Evolutionary conservation across 2,113 vertebrate species (phyloP).

Genomic region (Desmodus rotundus): DNA sequence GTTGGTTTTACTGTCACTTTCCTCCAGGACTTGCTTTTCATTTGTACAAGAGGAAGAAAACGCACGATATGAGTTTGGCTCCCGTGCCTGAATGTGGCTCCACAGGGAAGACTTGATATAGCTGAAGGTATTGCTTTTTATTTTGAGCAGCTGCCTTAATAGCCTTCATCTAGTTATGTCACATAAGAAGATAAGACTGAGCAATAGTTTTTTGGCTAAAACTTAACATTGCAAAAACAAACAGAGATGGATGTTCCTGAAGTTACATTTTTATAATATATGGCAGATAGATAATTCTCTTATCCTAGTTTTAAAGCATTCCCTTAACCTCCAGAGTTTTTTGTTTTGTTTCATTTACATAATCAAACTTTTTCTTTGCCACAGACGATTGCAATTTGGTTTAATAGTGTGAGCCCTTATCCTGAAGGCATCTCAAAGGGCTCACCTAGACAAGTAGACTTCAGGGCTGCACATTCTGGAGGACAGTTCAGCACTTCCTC

Average conservation of each 20-base stretch:
- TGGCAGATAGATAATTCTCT: background rate
- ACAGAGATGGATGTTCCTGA: background rate
- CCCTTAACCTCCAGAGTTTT: background rate
- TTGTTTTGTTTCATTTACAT: background rate
- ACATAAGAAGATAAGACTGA: background rate
- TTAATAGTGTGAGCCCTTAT: background rate
- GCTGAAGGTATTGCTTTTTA: conserved; percentile 12
- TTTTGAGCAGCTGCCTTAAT: conserved; percentile 13
- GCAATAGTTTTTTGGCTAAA: conserved; percentile 25
- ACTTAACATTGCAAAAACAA: background rate
- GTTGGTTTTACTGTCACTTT: background rate
- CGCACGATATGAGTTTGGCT: background rate
- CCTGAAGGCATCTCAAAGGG: conserved; percentile 9
- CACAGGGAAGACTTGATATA: background rate
- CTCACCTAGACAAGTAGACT: background rate
- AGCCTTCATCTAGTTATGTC: background rate
- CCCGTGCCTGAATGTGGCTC: background rate
- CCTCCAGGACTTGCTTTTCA: background rate
- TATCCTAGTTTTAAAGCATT: background rate
- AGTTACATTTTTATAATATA: background rate
- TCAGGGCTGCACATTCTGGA: background rate
- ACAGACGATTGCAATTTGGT: background rate
- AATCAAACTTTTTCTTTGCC: background rate
- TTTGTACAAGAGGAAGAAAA: background rate
- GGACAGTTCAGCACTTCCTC: background rate